A percentile compares a stretch with the other conserved stretches of the same genome.
phyloP scores from a whole-genome alignment of 2,888 invertebrate species.

The Metalampra italica region DNA sequence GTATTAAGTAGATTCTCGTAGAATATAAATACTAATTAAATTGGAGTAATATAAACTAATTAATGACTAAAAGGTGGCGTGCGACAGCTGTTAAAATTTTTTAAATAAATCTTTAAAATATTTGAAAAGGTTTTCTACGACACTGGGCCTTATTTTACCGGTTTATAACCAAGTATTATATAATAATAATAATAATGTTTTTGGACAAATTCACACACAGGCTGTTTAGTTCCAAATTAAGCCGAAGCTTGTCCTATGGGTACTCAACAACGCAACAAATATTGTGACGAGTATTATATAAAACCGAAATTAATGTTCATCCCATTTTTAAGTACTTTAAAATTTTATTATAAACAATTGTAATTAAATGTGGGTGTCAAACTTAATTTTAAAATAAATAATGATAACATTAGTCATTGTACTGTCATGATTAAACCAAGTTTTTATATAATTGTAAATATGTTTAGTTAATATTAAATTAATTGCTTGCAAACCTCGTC shows the following conservation, averaged over 20 bases:
- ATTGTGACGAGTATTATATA: background rate
- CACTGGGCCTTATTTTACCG: background rate
- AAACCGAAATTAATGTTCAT: background rate
- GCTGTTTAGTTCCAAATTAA: too few species aligned
- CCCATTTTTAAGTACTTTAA: constrained; percentile 1
- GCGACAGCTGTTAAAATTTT: background rate
- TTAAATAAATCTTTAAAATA: background rate
- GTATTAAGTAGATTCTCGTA: background rate
- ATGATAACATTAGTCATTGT: too few species aligned
- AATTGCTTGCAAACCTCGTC: constrained; percentile 42
- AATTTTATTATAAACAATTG: constrained; percentile 16
- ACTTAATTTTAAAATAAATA: constrained; percentile 19
- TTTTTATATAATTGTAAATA: constrained; percentile 13
- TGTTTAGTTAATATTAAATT: constrained; percentile 9
- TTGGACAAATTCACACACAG: too few species aligned
- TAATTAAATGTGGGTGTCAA: constrained; percentile 22
- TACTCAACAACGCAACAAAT: too few species aligned
- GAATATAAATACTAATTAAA: background rate
- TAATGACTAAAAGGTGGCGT: background rate
- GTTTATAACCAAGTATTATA: background rate
- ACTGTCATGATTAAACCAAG: background rate
- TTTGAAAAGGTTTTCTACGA: background rate
- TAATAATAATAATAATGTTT: background rate
- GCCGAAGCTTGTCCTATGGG: too few species aligned
- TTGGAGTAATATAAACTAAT: background rate